Evolutionary conservation across 2,888 invertebrate genomes (phyloP), one percentile per base, ranked within the genome.

Genomic region (Reticulitermes lucifugus): DNA sequence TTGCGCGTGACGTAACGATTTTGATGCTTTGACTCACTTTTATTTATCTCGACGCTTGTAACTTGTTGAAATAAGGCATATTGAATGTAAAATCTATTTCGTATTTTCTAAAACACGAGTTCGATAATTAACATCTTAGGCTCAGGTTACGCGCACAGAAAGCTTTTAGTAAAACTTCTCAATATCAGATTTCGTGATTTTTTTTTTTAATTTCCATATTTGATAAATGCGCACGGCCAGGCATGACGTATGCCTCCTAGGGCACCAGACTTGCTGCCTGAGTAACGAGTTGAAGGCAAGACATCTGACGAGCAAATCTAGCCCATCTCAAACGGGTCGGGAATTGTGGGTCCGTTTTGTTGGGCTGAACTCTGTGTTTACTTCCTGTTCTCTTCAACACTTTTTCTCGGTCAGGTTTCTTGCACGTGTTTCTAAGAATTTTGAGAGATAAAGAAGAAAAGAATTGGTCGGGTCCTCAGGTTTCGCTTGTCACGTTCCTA

Each of bases 301-400:
- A 25, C 65, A 79, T 25, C 25, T 79, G n/a, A 18, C 51, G 3
- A n/a, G 46, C n/a, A 79, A 10, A 79, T 79, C 65, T 65, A 5
- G n/a, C 65, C 79, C 6, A 46, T 25, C 29, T 51, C 41, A n/a
- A 21, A 14, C 46, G 7, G n/a, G 46, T 10, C 18, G 46, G 55
- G 25, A 79, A 29, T 79, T 79, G 79, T 79, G 51, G 79, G 51
- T 79, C 79, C 79, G 51, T 51, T 79, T 43, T 79, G 79, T 79
- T 79, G 25, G 29, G 79, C 55, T 79, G 79, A 79, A 51, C 51
- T 79, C 51, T 79, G 51, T 79, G 51, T 79, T 77, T 46, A 77
- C 77, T 77, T 77, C 77, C 77, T 77, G 22, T 43, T n/a, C 75
- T 60, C 60, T 60, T 65, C 10, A 65, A n/a, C 65, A n/a, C 43